Base-by-base conservation (phyloP, 2,797 vertebrate species). In the Allobates femoralis region DNA sequence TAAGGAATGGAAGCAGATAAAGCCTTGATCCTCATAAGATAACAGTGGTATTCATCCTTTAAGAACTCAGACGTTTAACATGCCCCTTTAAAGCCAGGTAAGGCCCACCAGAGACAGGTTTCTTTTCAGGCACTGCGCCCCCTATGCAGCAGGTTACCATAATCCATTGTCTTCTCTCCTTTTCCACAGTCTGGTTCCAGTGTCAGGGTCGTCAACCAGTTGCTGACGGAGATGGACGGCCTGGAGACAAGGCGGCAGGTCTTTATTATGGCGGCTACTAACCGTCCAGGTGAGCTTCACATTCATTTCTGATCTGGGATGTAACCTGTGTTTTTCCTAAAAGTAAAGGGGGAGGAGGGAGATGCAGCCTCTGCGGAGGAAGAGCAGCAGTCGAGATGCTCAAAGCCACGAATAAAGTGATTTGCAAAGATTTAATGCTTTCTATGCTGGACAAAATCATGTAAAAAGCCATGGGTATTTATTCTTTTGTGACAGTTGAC, bases 201-300 rank as follows among this genome's bases (percentile, higher is more conserved):
- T 3, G 94, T 97, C 5, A 94, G 97, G 3, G 98, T 99, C 0
- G 98, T 99, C 50, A 99, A 99, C 91, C 98, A 99, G 92, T 93
- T 99, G 26, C 96, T 99, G 3, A 99, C 98, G 0, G 98, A 99
- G 94, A 99, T 99, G 98, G 98, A 99, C 2, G 98, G 98, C 34
- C 90, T 99, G 77, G 96, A 98, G 94, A 89, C 93, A 0, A 95
- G 98, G 2, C 94, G 92, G 32, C 97, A 99, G 88, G 97, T 99
- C 37, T 99, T 99, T 92, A 96, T 99, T 86, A 97, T 99, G 97
- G 98, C 98, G 64, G 98, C 98, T 8, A 99, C 98, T 28, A 99
- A 99, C 92, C 95, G 98, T 86, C 98, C 97, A 94, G 98, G 98
- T 97, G 64, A 93, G 89, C 32, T 83, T 8, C 46, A 56, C 11